phyloP scores from a whole-genome alignment of 1,140 invertebrate species.

The Aphis gossypii region DNA sequence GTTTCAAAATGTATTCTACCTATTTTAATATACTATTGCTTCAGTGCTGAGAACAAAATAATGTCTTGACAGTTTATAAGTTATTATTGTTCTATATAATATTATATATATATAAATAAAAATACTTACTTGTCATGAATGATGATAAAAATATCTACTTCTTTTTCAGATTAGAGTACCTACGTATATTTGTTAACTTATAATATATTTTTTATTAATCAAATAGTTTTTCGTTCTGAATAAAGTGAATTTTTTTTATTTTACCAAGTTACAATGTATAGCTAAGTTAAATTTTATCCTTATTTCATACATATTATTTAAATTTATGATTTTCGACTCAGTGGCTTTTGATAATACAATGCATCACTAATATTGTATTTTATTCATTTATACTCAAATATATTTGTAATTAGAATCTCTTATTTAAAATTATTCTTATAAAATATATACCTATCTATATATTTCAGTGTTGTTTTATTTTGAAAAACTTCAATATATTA shows the following conservation, averaged over 20 bases:
- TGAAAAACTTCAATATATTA: not conserved
- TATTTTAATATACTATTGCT: not conserved
- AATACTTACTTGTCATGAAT: not conserved
- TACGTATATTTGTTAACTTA: too few species aligned
- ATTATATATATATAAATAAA: too few species aligned
- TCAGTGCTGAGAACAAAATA: not conserved
- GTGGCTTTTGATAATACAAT: not conserved
- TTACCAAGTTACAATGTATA: too few species aligned
- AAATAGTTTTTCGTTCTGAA: too few species aligned
- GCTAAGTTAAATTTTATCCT: too few species aligned
- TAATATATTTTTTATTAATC: too few species aligned
- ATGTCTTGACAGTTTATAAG: not conserved
- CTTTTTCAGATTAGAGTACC: too few species aligned
- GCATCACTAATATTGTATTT: not conserved
- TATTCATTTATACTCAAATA: not conserved
- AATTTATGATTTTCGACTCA: too few species aligned
- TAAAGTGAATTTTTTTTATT: too few species aligned
- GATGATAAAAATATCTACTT: not conserved
- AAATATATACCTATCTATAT: not conserved
- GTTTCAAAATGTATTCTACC: not conserved
- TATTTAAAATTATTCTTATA: not conserved
- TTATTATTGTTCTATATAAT: not conserved
- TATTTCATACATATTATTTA: too few species aligned
- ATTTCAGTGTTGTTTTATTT: not conserved
- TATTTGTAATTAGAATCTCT: not conserved